These are phyloP conservation scores for Scaptomyza montana DNA, from an alignment of 1,140 invertebrate genomes.

Conservation along the genomic window DNA sequence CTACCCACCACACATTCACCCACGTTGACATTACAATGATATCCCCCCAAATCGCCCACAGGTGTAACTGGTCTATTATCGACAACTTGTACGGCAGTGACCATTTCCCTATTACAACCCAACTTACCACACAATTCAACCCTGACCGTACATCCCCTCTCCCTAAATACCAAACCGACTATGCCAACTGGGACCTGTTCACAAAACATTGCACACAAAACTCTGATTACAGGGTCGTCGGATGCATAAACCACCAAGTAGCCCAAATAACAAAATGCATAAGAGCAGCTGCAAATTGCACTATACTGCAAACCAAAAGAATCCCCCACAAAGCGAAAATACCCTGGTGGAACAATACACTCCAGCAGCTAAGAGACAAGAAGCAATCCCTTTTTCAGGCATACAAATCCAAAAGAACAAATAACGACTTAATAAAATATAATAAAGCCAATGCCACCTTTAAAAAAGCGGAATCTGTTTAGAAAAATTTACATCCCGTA, in stretches of 20 bases:
- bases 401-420: not conserved
- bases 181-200: not conserved
- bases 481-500: too few relatives aligned
- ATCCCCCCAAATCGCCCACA: conserved; percentile 6
- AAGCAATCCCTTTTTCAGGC: not conserved
- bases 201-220: not conserved
- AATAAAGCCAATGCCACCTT: conserved; percentile 35
- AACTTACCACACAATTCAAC: too few relatives aligned
- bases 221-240: not conserved
- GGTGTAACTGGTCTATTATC: conserved; percentile 10
- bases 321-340: not conserved
- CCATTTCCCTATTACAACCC: conserved; percentile 24
- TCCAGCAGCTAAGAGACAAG: not conserved
- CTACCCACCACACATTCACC: conserved; percentile 25
- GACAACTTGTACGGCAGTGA: conserved; percentile 32
- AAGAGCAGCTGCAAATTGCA: conserved; percentile 14
- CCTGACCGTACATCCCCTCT: not conserved
- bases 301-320: conserved; percentile 17
- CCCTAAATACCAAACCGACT: not conserved
- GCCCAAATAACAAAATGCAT: conserved; percentile 15
- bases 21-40: not conserved
- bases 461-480: conserved; percentile 5
- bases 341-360: not conserved
- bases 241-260: not conserved
- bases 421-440: conserved; percentile 16